Conservation (phyloP, 2,113 vertebrate species). For the Clarias gariepinus region DNA sequence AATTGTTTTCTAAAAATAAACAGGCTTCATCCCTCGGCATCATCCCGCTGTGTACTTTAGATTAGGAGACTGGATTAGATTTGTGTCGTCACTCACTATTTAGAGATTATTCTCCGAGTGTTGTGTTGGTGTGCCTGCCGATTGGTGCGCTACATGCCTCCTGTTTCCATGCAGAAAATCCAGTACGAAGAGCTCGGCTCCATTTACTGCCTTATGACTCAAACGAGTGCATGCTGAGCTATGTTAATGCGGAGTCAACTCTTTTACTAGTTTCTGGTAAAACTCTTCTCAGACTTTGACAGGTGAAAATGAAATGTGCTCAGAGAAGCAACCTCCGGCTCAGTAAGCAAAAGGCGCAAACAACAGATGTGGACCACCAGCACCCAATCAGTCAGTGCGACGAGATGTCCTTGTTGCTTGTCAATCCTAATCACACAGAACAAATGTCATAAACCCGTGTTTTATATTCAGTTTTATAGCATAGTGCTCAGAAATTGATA, state of each 20-base stretch:
- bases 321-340: neutral
- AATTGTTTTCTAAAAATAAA: slow-evolving; percentile 52
- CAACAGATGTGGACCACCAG: neutral
- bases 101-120: slow-evolving; percentile 39
- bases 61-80: slow-evolving; percentile 54
- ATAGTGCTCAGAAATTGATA: neutral
- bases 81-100: slow-evolving; percentile 38
- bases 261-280: neutral
- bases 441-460: neutral
- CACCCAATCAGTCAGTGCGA: neutral
- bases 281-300: neutral
- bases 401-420: neutral
- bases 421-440: neutral
- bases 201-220: neutral
- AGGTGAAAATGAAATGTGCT: neutral
- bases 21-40: slow-evolving; percentile 34
- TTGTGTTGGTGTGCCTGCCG: slow-evolving; percentile 30
- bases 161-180: slow-evolving; percentile 25
- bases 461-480: neutral
- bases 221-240: neutral
- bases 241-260: neutral
- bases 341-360: neutral
- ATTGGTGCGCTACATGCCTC: neutral
- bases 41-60: slow-evolving; percentile 46
- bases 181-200: neutral